phyloP scores from a whole-genome alignment of 2,113 vertebrate genomes.

The Muntiacus reevesi region DNA sequence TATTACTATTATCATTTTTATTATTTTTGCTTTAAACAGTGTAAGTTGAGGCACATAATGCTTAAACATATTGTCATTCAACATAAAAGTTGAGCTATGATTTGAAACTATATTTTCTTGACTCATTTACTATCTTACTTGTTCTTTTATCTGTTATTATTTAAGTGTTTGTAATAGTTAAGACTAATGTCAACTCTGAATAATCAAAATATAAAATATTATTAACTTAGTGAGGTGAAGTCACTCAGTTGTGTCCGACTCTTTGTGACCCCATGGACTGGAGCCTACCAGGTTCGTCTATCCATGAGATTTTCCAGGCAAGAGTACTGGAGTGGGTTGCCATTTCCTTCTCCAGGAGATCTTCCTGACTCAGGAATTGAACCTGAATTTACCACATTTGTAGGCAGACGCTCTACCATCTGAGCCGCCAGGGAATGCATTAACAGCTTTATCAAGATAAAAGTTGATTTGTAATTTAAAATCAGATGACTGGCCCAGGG shows the following conservation, averaged over 20 bases:
- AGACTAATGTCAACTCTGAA: neutral
- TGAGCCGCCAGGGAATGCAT: neutral
- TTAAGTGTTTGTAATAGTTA: neutral
- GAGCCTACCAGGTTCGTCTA: neutral
- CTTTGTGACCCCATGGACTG: neutral
- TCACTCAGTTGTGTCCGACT: neutral
- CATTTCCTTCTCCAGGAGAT: neutral
- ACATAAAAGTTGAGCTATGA: neutral
- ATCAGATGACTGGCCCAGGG: neutral
- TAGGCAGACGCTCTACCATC: accelerated
- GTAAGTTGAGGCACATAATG: neutral
- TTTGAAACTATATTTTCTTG: neutral
- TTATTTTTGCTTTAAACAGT: neutral
- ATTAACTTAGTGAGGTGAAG: neutral
- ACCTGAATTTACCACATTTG: neutral
- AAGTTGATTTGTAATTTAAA: neutral
- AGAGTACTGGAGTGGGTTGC: neutral
- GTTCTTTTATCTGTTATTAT: neutral
- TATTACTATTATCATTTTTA: neutral
- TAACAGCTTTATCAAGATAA: neutral
- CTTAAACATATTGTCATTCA: neutral
- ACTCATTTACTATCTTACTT: neutral
- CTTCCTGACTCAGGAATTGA: neutral
- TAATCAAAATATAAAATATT: neutral
- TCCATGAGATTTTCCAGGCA: neutral